Base-by-base conservation (phyloP, 2,888 invertebrate genomes). In the Acanthococcus lagerstroemiae region DNA sequence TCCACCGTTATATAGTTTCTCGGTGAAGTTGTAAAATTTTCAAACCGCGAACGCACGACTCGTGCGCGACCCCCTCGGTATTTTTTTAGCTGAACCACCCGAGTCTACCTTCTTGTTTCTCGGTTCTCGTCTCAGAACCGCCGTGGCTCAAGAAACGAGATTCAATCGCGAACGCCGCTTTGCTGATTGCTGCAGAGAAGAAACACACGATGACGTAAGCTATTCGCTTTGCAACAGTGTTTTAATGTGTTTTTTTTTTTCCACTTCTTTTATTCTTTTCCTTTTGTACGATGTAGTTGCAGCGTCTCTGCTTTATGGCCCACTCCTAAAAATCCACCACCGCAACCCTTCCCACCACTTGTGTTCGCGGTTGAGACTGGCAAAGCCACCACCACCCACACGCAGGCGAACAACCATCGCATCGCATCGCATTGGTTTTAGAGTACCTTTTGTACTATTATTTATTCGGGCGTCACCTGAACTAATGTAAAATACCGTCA, bases 261-360 rank as follows among this genome's bases (percentile, higher is more conserved):
- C 37, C n/a, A 37, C 37, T 37, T 37, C 37, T 1, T 37, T n/a
- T 37, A 37, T 37, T 37, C 12, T 37, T 37, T n/a, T 37, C 12
- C 37, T 37, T 3, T 9, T 15, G 37, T 37, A 30, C 15, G n/a
- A 15, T 37, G 37, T 37, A 15, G 37, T 37, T n/a, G 37, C n/a
- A 9, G 37, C 37, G 12, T 37, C 37, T 37, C n/a, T 37, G n/a
- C 12, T 37, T 9, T 37, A n/a, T 37, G 37, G 37, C 37, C 37
- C 19, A 48, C 48, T 19, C 48, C 48, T 48, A 4, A 48, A 48
- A 48, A 48, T 48, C 48, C 48, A 21, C 48, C 48, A 48, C 21
- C 48, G 48, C 48, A 48, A 48, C 48, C 48, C 48, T 48, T 48
- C 48, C 48, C 48, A 48, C 48, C 37, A 15, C 37, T 15, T n/a